A percentile compares a stretch with the other conserved stretches of the same genome.
Evolutionary conservation across 2,113 vertebrate genomes (phyloP).

Genomic region (Antechinus flavipes): DNA sequence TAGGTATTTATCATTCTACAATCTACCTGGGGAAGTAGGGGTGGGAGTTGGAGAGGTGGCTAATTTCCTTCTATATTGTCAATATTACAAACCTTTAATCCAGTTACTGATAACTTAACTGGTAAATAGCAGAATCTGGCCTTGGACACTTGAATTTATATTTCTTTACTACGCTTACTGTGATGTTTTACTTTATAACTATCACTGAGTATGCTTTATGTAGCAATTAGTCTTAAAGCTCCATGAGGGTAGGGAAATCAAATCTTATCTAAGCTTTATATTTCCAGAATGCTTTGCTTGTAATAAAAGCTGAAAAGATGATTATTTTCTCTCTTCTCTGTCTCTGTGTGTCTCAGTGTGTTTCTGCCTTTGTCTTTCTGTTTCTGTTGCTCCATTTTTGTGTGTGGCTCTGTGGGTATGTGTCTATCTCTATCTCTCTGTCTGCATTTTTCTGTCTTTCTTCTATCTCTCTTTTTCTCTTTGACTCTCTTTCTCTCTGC

Average conservation of each 20-base stretch:
- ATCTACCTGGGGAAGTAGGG: neutral
- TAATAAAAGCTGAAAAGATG: neutral
- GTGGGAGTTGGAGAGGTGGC: neutral
- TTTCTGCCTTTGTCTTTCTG: neutral
- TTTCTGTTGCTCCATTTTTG: neutral
- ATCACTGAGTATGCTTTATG: neutral
- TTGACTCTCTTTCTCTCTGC: neutral
- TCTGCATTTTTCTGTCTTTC: neutral
- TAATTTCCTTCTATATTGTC: neutral
- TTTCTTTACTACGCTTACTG: neutral
- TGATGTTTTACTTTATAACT: neutral
- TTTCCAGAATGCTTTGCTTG: neutral
- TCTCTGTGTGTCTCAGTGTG: neutral
- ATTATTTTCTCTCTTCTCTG: neutral
- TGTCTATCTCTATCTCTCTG: neutral
- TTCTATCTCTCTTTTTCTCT: neutral
- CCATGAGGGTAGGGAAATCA: neutral
- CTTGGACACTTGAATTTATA: neutral
- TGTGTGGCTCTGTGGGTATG: neutral
- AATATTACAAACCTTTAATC: neutral
- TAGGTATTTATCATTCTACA: neutral
- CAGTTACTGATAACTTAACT: neutral
- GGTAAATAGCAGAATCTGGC: neutral
- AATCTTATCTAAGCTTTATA: neutral
- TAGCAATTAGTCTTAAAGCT: neutral